Evolutionary conservation across 2,113 vertebrate species (phyloP), one percentile per base, ranked within the genome.

Genomic region (Peucedramus taeniatus): DNA sequence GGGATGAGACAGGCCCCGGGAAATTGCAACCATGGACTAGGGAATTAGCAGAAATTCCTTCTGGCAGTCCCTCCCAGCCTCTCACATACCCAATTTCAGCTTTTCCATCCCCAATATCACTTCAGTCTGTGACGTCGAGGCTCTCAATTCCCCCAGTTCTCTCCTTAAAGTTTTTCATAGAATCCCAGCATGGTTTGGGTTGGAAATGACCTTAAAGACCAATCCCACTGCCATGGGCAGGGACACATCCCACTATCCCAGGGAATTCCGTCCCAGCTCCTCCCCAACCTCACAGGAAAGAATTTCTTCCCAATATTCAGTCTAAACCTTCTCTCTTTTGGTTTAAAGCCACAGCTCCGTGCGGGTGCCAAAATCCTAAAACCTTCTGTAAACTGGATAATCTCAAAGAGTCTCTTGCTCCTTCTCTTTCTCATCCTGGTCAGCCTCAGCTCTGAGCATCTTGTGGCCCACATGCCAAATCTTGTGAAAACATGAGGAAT

Each of bases 401-500:
- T 10, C 28, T 37, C 68, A 13, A 24, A 15, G 14, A 33, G 10
- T 2, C 71, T 1, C 17, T 12, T 3, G 6, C 11, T 74, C 45
- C 39, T 70, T n/a, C 26, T 50, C 31, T n/a, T 33, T 26, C 60
- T 49, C 4, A 5, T 3, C 50, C 56, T 31, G 40, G 13, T 39
- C 56, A 44, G 51, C 44, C 64, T 59, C 51, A 30, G 28, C 61
- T 70, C 12, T 0, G 1, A 50, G 33, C 27, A 22, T 3, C 33
- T 16, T 8, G 19, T 16, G 26, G 56, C 6, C 64, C 61, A 30
- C 82, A 15, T n/a, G 2, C 31, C 61, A 44, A 37, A 64, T 3
- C 13, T 14, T 5, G 3, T 2, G 10, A 37, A 53, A 49, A n/a
- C 6, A 3, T 0, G 20, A 53, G 59, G 3, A 20, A 53, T 5